phyloP scores from a whole-genome alignment of 1,140 invertebrate species.

The Musca domestica region DNA sequence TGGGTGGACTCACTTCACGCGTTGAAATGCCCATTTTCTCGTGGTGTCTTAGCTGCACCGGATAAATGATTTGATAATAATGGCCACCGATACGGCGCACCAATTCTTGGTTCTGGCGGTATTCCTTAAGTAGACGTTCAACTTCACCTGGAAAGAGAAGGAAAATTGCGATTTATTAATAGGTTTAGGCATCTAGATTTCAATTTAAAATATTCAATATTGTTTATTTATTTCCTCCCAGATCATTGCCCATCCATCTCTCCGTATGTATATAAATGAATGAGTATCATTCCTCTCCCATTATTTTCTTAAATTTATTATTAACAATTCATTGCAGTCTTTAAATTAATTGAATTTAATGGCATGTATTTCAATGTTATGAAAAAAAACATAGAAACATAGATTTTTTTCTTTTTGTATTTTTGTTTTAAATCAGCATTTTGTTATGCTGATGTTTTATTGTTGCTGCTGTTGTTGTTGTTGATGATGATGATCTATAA shows the following conservation, averaged over 20 bases:
- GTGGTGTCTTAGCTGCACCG: conserved; percentile 88
- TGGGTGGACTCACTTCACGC: conserved; percentile 76
- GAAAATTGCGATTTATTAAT: no score
- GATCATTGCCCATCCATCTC: no score
- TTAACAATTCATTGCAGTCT: neutral
- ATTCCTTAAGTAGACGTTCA: conserved; percentile 81
- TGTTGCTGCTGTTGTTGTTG: neutral
- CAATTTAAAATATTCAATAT: no score
- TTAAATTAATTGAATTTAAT: conserved; percentile 1
- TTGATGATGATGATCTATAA: neutral
- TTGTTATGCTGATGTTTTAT: neutral
- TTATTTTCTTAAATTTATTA: neutral
- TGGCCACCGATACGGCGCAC: conserved; percentile 84
- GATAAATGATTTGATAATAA: conserved; percentile 93
- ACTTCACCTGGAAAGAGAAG: conserved; percentile 70
- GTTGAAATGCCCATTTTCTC: conserved; percentile 94
- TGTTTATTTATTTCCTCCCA: no score
- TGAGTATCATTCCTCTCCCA: no score
- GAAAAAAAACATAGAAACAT: neutral
- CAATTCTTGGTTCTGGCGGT: conserved; percentile 87
- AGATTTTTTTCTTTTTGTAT: neutral
- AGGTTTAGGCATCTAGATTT: no score
- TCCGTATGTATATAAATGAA: no score
- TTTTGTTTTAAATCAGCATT: neutral
- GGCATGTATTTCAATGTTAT: neutral